phyloP scores from a whole-genome alignment of 2,888 invertebrate species.

The Campaea margaritaria region DNA sequence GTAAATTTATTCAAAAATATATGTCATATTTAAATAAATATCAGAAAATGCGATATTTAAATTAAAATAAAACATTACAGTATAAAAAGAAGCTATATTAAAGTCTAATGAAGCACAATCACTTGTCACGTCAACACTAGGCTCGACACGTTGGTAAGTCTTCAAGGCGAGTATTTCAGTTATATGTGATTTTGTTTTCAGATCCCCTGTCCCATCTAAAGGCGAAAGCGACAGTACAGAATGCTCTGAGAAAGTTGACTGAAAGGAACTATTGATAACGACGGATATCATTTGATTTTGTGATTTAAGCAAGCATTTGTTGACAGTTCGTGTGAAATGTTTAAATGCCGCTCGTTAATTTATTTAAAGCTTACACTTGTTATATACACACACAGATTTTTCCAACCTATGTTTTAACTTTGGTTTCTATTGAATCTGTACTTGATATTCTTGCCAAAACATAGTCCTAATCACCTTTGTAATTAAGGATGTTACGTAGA shows the following conservation, averaged over 20 bases:
- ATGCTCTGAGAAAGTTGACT: constrained; percentile 83
- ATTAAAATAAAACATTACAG: constrained; percentile 7
- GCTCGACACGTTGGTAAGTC: constrained; percentile 5
- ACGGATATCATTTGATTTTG: constrained; percentile 59
- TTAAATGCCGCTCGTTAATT: constrained; percentile 44
- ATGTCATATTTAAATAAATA: constrained; percentile 12
- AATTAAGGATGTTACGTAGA: constrained; percentile 47
- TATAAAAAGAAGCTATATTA: constrained; percentile 25
- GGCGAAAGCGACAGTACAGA: constrained; percentile 84
- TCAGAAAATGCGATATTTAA: neutral
- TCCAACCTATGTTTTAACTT: constrained; percentile 36
- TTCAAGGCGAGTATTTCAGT: constrained; percentile 24
- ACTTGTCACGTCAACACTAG: constrained; percentile 28
- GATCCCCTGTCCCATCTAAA: constrained; percentile 83
- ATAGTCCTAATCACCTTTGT: constrained; percentile 51
- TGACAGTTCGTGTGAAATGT: constrained; percentile 51
- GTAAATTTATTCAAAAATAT: constrained; percentile 17
- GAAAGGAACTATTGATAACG: constrained; percentile 75
- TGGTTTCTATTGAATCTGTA: constrained; percentile 56
- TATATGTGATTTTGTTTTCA: constrained; percentile 62
- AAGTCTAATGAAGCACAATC: constrained; percentile 26
- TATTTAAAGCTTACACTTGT: constrained; percentile 54
- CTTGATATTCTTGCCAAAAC: constrained; percentile 66
- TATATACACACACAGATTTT: constrained; percentile 49
- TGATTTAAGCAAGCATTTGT: constrained; percentile 74